Evolutionary conservation across 2,797 vertebrate genomes (phyloP), one percentile per base, ranked within the genome.

Genomic region (Pitangus sulphuratus): DNA sequence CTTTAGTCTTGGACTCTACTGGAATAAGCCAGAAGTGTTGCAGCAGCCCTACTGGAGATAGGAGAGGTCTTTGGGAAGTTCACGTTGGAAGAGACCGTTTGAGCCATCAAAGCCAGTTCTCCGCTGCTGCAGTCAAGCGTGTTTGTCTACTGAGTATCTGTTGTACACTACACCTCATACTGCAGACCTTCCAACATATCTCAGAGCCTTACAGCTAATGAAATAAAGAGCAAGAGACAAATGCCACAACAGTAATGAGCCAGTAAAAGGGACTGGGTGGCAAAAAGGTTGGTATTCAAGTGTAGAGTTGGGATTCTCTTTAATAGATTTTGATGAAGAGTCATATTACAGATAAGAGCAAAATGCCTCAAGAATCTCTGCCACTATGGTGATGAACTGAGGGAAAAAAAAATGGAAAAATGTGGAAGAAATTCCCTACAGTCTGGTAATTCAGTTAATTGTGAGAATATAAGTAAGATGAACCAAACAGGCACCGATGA

Each of bases 401-500:
- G 44, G 54, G 48, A 79, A 92, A n/a, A n/a, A n/a, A n/a, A n/a
- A 86, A 85, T 60, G 53, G 77, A 24, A 79, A 80, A 87, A 66
- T 11, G 35, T 60, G 68, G 70, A 84, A 95, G 83, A 95, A 78
- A 90, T 79, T 94, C 58, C 45, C 39, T 84, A 84, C 57, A 24
- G 58, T 42, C 58, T 65, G 65, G 20, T 62, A 87, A 66, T 78
- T 72, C 85, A 66, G 74, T 84, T 94, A 90, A 78, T 82, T 19
- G 10, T 47, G 54, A 79, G 61, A 62, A 57, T 54, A 22, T 65
- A 93, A 54, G 92, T 83, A 84, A 77, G 77, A 72, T 69, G 88
- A 90, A 84, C 72, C 72, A 90, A 94, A 86, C 50, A 81, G 85
- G 80, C 16, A 76, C 83, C 3, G 15, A n/a, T 95, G 93, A 95